These are phyloP conservation scores for Lampris incognitus DNA, from an alignment of 2,113 vertebrate genomes.

Conservation along the genomic window DNA sequence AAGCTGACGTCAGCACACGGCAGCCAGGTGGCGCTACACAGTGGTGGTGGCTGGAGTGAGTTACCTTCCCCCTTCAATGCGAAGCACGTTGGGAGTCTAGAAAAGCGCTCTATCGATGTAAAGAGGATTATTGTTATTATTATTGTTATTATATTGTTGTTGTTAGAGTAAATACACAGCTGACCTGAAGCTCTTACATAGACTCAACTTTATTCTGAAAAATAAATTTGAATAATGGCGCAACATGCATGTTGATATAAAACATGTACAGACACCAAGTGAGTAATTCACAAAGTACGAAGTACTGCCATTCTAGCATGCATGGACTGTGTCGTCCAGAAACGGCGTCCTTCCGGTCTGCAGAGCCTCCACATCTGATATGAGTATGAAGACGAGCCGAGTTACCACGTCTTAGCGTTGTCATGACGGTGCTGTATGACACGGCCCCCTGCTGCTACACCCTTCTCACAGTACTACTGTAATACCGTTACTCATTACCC, in stretches of 20 bases:
- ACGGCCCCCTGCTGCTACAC: neutral
- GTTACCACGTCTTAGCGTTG: too few species aligned
- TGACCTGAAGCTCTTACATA: neutral
- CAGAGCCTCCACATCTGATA: neutral
- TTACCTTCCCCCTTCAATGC: too few species aligned
- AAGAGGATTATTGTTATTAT: too few species aligned
- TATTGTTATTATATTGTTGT: too few species aligned
- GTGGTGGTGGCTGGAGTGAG: too few species aligned
- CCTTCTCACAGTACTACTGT: neutral
- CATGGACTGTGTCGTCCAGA: constrained; percentile 39
- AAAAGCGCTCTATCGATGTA: too few species aligned
- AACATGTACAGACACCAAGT: constrained; percentile 33
- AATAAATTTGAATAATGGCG: constrained; percentile 71
- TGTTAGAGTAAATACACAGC: neutral
- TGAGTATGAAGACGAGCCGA: too few species aligned
- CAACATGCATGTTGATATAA: constrained; percentile 61
- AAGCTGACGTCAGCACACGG: too few species aligned
- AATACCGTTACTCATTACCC: neutral
- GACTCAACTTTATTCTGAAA: constrained; percentile 70
- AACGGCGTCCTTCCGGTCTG: neutral
- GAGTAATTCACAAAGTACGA: constrained; percentile 11
- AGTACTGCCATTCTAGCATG: constrained; percentile 13
- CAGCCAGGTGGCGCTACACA: too few species aligned
- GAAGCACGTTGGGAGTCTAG: too few species aligned
- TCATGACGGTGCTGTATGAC: neutral